phyloP scores from a whole-genome alignment of 2,888 invertebrate genomes.

The Agriopis aurantiaria region DNA sequence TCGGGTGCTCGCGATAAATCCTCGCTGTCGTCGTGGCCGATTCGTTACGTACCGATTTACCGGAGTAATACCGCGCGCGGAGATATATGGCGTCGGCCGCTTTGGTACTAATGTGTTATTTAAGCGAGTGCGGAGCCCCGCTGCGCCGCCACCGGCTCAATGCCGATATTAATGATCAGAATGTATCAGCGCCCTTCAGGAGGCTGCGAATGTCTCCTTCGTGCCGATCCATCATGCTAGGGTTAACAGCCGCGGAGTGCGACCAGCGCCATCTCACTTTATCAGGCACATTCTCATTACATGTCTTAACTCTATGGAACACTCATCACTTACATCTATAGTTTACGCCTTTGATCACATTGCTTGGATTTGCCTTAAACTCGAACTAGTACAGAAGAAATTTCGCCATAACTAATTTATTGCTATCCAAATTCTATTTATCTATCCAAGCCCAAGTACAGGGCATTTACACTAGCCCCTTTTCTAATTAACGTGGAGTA shows the following conservation, averaged over 20 bases:
- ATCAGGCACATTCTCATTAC: neutral
- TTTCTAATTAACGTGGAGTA: no score
- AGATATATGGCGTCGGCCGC: constrained; percentile 79
- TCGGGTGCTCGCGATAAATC: constrained; percentile 80
- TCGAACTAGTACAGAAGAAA: no score
- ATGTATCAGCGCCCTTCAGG: constrained; percentile 70
- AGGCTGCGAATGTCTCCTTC: constrained; percentile 70
- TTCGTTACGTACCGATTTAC: constrained; percentile 80
- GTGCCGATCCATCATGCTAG: constrained; percentile 46
- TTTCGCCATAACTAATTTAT: no score
- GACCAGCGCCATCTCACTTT: neutral
- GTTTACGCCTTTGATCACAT: no score
- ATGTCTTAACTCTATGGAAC: no score
- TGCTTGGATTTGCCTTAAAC: no score
- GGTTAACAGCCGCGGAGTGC: constrained; percentile 42
- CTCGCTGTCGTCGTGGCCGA: constrained; percentile 75
- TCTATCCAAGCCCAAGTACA: no score
- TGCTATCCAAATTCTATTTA: no score
- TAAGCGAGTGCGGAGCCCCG: constrained; percentile 76
- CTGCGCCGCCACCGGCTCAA: constrained; percentile 77
- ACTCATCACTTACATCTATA: no score
- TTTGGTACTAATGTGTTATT: constrained; percentile 82
- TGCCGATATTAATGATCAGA: constrained; percentile 77
- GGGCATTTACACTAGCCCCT: no score
- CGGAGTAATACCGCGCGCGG: constrained; percentile 68